A percentile compares a stretch with the other conserved stretches of the same genome.
Conservation (phyloP, 2,888 invertebrate species). For the Ochropleura leucogaster region DNA sequence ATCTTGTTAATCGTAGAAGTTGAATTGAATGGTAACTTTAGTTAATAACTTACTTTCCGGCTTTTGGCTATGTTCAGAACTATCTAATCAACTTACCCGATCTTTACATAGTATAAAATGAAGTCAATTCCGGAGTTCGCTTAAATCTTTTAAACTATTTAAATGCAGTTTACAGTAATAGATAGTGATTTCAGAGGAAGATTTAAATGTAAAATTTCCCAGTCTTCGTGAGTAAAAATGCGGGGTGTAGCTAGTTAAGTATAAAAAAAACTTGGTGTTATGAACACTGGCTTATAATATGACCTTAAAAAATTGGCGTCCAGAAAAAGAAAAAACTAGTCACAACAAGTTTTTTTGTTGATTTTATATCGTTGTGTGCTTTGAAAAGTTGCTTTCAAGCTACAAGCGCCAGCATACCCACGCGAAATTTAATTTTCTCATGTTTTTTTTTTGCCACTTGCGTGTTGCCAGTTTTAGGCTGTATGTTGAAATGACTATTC, state of each 20-base stretch:
- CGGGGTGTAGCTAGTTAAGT: no score
- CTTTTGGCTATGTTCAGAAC: background rate
- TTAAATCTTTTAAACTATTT: no score
- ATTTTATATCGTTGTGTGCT: background rate
- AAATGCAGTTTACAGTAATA: no score
- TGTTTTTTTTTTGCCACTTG: no score
- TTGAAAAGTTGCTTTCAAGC: background rate
- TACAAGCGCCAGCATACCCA: background rate
- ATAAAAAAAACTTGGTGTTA: background rate
- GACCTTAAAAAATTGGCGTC: background rate
- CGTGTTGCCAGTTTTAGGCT: no score
- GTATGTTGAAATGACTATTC: no score
- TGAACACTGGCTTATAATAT: background rate
- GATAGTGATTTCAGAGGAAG: no score
- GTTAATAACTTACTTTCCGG: background rate
- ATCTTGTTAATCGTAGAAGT: slow-evolving; percentile 17
- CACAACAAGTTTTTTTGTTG: background rate
- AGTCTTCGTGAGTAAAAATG: no score
- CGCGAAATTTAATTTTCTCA: no score
- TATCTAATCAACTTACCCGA: background rate
- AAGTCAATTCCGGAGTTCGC: no score
- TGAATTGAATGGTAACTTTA: slow-evolving; percentile 5
- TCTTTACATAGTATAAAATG: no score
- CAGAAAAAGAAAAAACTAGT: background rate
- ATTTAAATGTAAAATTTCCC: no score